These are phyloP conservation scores for Thyatira batis DNA, from an alignment of 2,888 invertebrate species.

Conservation along the genomic window DNA sequence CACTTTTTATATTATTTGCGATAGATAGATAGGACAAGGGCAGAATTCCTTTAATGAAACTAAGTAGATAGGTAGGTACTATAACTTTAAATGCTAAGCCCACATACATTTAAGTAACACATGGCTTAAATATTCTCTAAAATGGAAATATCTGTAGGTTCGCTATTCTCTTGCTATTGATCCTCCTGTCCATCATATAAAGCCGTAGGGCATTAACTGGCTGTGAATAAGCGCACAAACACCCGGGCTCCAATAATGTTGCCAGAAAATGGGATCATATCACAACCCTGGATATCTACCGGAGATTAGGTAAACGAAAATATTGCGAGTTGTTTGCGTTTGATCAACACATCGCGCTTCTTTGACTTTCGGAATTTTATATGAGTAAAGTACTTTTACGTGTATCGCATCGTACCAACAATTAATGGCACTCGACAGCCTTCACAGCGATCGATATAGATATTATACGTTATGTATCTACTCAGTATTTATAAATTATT, in stretches of 20 bases:
- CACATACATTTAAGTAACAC: background rate
- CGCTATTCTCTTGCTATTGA: background rate
- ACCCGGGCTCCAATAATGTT: background rate
- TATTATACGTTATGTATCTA: no score
- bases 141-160: background rate
- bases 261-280: conserved; percentile 20
- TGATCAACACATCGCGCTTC: conserved; percentile 45
- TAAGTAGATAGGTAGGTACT: no score
- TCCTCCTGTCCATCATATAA: background rate
- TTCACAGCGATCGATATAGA: no score
- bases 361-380: conserved; percentile 46
- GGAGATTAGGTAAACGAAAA: conserved; percentile 65
- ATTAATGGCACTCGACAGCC: no score
- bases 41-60: no score
- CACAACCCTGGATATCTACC: conserved; percentile 44
- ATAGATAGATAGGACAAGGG: no score
- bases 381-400: conserved; percentile 11
- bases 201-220: background rate
- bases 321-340: conserved; percentile 53
- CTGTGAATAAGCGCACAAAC: background rate
- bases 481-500: no score
- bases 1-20: no score
- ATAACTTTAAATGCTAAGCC: no score
- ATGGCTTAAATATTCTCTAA: background rate
- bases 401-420: background rate